Evolutionary conservation across 2,797 vertebrate genomes (phyloP).

Genomic region (Spinibarbus caldwelli): DNA sequence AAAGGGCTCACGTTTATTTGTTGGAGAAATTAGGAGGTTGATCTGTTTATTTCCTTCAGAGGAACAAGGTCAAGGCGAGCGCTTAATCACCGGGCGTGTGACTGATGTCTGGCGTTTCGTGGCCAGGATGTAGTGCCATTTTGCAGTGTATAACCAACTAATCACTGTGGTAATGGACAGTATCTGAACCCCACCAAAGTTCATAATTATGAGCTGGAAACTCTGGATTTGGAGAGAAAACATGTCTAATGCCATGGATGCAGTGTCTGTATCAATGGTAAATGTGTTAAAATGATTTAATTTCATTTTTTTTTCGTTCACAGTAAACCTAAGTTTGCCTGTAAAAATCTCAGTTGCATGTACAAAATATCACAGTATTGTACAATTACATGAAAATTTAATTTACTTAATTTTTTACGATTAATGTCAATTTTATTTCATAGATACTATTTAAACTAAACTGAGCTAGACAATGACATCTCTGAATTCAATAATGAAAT

Average conservation of each 20-base stretch:
- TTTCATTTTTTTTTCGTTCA: neutral
- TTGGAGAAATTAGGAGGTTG: slow-evolving; percentile 71
- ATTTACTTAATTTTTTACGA: too few species aligned
- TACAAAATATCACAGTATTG: too few species aligned
- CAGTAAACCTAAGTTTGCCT: neutral
- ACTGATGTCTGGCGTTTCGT: slow-evolving; percentile 29
- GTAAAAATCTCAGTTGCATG: neutral
- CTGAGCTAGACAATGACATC: too few species aligned
- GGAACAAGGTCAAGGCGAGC: slow-evolving; percentile 71
- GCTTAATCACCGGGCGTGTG: slow-evolving; percentile 60
- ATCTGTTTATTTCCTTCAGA: slow-evolving; percentile 72
- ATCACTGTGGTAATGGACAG: neutral
- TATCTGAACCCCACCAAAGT: neutral
- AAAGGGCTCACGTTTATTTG: slow-evolving; percentile 78
- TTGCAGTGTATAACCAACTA: neutral
- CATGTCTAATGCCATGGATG: neutral
- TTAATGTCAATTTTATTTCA: too few species aligned
- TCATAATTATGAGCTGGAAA: neutral
- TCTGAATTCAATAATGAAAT: too few species aligned
- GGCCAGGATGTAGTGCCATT: slow-evolving; percentile 1
- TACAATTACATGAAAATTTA: too few species aligned
- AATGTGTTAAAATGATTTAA: neutral
- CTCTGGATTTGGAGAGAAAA: neutral
- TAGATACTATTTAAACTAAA: too few species aligned
- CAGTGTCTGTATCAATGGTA: neutral